Evolutionary conservation across 2,888 invertebrate species (phyloP).

Genomic region (Pollenia angustigena): DNA sequence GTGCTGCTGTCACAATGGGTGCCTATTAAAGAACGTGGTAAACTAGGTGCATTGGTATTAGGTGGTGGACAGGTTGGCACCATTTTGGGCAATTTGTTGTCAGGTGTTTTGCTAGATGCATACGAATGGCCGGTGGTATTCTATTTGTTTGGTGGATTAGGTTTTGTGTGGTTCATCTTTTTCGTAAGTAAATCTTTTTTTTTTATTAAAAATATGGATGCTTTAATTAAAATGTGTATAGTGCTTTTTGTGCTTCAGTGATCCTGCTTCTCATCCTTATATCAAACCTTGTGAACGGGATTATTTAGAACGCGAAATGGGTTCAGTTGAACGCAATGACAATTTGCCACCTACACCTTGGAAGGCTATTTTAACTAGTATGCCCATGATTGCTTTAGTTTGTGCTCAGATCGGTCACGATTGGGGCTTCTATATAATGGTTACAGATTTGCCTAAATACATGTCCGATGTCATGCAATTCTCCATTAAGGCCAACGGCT

Average conservation of each 20-base stretch:
- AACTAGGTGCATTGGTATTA: slow-evolving; percentile 91
- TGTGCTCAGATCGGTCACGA: slow-evolving; percentile 89
- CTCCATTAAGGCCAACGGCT: slow-evolving; percentile 86
- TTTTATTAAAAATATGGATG: too few relatives aligned
- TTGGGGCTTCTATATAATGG: slow-evolving; percentile 88
- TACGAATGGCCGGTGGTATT: slow-evolving; percentile 91
- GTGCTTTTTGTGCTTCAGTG: slow-evolving; percentile 88
- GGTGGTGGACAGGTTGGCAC: slow-evolving; percentile 90
- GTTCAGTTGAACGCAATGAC: slow-evolving; percentile 85
- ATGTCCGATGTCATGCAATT: slow-evolving; percentile 87
- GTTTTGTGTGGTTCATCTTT: slow-evolving; percentile 89
- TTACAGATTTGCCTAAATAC: slow-evolving; percentile 88
- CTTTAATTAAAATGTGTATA: slow-evolving; percentile 75
- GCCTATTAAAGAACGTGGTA: slow-evolving; percentile 90
- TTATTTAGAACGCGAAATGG: slow-evolving; percentile 88
- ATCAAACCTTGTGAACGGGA: slow-evolving; percentile 89
- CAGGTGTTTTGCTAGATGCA: slow-evolving; percentile 88
- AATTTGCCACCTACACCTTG: slow-evolving; percentile 88
- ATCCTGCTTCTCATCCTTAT: slow-evolving; percentile 90
- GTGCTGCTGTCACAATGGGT: slow-evolving; percentile 93
- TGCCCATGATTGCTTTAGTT: slow-evolving; percentile 90
- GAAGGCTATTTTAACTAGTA: slow-evolving; percentile 88
- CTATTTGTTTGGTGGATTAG: slow-evolving; percentile 91
- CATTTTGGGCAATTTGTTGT: slow-evolving; percentile 87
- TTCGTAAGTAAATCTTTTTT: slow-evolving; percentile 85